phyloP scores from a whole-genome alignment of 2,888 invertebrate species.

The Drosophila cognata region DNA sequence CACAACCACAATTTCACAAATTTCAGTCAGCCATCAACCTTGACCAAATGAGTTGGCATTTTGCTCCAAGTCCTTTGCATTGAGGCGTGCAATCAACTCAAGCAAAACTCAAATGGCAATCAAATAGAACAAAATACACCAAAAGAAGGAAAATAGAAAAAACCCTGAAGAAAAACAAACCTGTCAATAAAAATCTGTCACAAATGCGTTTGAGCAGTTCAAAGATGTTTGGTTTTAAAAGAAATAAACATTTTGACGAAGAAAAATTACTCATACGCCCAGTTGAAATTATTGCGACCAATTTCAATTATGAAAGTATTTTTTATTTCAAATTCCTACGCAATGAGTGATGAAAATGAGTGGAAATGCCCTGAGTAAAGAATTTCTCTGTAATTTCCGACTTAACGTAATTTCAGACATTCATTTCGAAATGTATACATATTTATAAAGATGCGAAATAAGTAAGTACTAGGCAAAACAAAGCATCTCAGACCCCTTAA shows the following conservation, averaged over 20 bases:
- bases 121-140: conserved; percentile 13
- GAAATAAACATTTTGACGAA: conserved; percentile 4
- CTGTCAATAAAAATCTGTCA: conserved; percentile 61
- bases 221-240: conserved; percentile 22
- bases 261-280: conserved; percentile 54
- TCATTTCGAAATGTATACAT: conserved; percentile 15
- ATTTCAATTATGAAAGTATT: conserved; percentile 39
- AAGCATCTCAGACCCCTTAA: neutral
- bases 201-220: conserved; percentile 29
- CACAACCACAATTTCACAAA: neutral
- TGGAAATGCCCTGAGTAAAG: neutral
- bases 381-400: conserved; percentile 15
- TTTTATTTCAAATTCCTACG: conserved; percentile 20
- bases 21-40: conserved; percentile 30
- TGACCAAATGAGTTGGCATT: conserved; percentile 37
- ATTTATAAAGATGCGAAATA: neutral
- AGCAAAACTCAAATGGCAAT: conserved; percentile 49
- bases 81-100: conserved; percentile 69
- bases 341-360: conserved; percentile 29
- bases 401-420: conserved; percentile 32
- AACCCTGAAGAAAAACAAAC: conserved; percentile 21
- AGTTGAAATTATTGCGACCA: conserved; percentile 46
- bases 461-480: neutral
- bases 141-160: conserved; percentile 19
- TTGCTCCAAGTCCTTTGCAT: conserved; percentile 44